phyloP scores from a whole-genome alignment of 64 coral and sea anemone genomes.

The Stylophora pistillata region DNA sequence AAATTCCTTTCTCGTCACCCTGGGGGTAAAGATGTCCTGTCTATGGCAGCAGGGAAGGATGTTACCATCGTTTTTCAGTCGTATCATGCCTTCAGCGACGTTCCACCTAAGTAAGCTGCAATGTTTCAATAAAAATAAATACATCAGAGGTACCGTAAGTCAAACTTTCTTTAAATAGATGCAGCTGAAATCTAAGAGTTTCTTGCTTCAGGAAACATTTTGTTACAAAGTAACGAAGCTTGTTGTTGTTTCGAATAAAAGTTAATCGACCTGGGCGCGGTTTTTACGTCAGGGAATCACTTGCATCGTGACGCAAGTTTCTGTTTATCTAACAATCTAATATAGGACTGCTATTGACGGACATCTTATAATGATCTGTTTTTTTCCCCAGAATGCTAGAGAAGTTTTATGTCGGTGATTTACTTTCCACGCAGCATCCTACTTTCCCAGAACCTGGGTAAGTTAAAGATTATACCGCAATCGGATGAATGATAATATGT shows the following conservation, averaged over 20 bases:
- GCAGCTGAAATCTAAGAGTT: too few species aligned
- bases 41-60: constrained; percentile 80
- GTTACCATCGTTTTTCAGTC: constrained; percentile 70
- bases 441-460: constrained; percentile 81
- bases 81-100: constrained; percentile 71
- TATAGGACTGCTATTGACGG: too few species aligned
- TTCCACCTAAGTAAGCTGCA: constrained; percentile 63
- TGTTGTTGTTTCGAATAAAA: too few species aligned
- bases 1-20: constrained; percentile 72
- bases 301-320: too few species aligned
- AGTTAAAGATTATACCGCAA: background rate
- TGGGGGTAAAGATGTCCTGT: constrained; percentile 64
- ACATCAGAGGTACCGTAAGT: too few species aligned
- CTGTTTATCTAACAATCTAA: too few species aligned
- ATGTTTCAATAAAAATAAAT: background rate
- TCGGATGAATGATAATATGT: too few species aligned
- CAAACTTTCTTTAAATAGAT: too few species aligned
- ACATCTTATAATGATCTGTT: background rate
- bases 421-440: constrained; percentile 67
- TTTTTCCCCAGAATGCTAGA: constrained; percentile 58
- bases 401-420: constrained; percentile 80
- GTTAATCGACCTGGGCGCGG: too few species aligned
- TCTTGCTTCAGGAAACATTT: too few species aligned
- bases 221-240: too few species aligned
- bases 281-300: too few species aligned